Percentiles rank a stretch among this genome's conserved stretches.
phyloP scores from a whole-genome alignment of 2,797 vertebrate species.

The Gymnocypris eckloni region DNA sequence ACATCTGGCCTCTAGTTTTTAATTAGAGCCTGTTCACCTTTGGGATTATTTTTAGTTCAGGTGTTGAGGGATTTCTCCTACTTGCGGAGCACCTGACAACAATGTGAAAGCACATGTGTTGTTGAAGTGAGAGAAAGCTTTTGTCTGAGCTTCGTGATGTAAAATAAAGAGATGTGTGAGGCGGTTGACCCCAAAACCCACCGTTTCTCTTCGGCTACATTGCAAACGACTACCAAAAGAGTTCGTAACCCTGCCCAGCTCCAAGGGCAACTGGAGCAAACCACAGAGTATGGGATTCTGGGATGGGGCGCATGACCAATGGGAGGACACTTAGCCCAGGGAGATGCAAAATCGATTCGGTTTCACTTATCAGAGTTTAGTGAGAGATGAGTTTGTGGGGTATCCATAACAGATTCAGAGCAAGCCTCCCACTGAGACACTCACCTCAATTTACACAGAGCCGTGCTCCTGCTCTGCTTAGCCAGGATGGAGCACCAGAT shows the following conservation, averaged over 20 bases:
- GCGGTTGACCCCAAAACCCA: neutral
- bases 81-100: constrained; percentile 69
- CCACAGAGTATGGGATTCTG: constrained; percentile 49
- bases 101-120: constrained; percentile 62
- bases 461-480: constrained; percentile 17
- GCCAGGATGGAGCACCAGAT: neutral
- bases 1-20: constrained; percentile 83
- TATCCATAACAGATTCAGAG: constrained; percentile 53
- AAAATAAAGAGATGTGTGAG: neutral
- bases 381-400: constrained; percentile 39
- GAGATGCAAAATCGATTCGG: constrained; percentile 63
- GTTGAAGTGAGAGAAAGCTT: constrained; percentile 26
- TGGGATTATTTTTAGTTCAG: constrained; percentile 76
- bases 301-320: constrained; percentile 20
- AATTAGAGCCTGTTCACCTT: constrained; percentile 75
- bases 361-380: constrained; percentile 59
- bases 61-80: constrained; percentile 63
- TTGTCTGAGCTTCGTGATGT: neutral
- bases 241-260: constrained; percentile 47
- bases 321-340: constrained; percentile 52
- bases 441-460: constrained; percentile 47
- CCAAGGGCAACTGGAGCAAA: constrained; percentile 45
- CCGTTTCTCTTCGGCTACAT: constrained; percentile 15
- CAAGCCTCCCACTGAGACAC: constrained; percentile 35
- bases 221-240: constrained; percentile 31